Percentiles rank a stretch among this genome's conserved stretches.
phyloP scores from a whole-genome alignment of 1,140 invertebrate genomes.

The Brachionus koreanus region DNA sequence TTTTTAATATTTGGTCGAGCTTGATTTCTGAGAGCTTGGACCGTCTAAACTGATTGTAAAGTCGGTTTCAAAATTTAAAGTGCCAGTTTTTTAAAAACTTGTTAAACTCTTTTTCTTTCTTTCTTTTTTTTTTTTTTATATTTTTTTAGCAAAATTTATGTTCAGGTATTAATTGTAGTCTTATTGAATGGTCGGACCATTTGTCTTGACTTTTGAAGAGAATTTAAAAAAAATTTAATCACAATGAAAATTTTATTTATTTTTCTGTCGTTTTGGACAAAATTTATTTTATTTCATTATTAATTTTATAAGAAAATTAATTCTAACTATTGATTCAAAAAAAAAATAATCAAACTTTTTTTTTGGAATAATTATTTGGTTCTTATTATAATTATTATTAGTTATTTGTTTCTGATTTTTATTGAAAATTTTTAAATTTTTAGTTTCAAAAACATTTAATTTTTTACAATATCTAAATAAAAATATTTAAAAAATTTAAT shows the following conservation, averaged over 20 bases:
- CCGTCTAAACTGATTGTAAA: not conserved
- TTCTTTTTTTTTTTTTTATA: not conserved
- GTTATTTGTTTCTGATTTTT: not conserved
- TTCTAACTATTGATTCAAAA: not conserved
- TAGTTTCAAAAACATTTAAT: constrained; percentile 28
- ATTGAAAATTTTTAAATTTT: not conserved
- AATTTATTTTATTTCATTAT: constrained; percentile 4
- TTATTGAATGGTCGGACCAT: not conserved
- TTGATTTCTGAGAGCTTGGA: not conserved
- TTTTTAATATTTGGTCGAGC: not conserved
- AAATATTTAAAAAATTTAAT: not conserved
- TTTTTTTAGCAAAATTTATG: constrained; percentile 6
- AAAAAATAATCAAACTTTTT: not conserved
- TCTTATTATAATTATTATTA: not conserved
- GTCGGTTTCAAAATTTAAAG: not conserved
- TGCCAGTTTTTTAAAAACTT: constrained; percentile 15
- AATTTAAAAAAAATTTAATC: not conserved
- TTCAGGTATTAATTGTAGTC: constrained; percentile 27
- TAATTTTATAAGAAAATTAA: not conserved
- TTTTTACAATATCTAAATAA: constrained; percentile 18
- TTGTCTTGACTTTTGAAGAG: not conserved
- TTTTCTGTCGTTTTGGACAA: constrained; percentile 16
- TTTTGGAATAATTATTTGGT: not conserved
- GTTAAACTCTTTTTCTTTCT: not conserved
- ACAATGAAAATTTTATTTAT: constrained; percentile 17